These are phyloP conservation scores for Drosophila crucigera DNA, from an alignment of 2,888 invertebrate genomes.

Conservation along the genomic window DNA sequence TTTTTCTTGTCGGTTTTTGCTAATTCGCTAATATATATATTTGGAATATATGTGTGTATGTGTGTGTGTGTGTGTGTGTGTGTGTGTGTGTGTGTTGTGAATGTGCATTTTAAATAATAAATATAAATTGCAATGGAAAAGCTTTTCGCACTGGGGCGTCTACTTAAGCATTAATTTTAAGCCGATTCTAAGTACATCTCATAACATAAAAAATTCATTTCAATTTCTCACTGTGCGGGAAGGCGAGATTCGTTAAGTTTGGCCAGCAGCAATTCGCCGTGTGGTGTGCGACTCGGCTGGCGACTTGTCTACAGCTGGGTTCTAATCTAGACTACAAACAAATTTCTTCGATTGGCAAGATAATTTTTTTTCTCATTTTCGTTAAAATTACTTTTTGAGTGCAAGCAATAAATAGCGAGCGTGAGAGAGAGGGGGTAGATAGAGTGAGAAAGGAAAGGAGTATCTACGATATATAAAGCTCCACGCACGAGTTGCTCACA, in stretches of 20 bases:
- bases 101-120: constrained; percentile 54
- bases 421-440: constrained; percentile 9
- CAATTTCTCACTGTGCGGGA: constrained; percentile 25
- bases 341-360: constrained; percentile 79
- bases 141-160: constrained; percentile 67
- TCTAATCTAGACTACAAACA: constrained; percentile 67
- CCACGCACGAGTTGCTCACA: constrained; percentile 80
- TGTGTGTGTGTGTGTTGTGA: constrained; percentile 6
- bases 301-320: constrained; percentile 54
- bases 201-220: constrained; percentile 53
- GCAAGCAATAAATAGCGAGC: constrained; percentile 18
- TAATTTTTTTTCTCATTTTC: constrained; percentile 20
- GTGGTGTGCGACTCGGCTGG: constrained; percentile 57
- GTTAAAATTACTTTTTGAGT: constrained; percentile 21
- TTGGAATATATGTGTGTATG: constrained; percentile 63
- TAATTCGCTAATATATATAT: constrained; percentile 76
- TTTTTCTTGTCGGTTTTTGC: constrained; percentile 43
- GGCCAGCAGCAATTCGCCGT: constrained; percentile 44
- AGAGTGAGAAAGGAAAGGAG: constrained; percentile 2
- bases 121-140: constrained; percentile 47
- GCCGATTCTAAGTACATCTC: constrained; percentile 18
- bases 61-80: constrained; percentile 9
- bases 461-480: constrained; percentile 77
- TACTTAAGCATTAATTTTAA: constrained; percentile 58
- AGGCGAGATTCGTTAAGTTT: constrained; percentile 63